A percentile compares a stretch with the other conserved stretches of the same genome.
Evolutionary conservation across 64 coral and sea anemone genomes (phyloP).

Genomic region (Porites lutea): DNA sequence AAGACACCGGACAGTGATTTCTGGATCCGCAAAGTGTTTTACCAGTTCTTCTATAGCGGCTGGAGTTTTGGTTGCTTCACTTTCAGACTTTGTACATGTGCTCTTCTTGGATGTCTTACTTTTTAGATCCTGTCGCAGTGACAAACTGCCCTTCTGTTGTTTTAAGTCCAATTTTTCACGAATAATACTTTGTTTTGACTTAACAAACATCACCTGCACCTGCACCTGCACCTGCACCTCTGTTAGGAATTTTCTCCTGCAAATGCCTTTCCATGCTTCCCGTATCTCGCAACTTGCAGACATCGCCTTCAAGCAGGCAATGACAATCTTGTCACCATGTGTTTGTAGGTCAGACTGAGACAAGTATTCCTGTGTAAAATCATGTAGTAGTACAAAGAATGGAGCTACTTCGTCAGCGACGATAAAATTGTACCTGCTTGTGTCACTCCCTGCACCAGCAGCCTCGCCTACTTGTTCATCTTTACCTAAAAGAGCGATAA

Average conservation of each 20-base stretch:
- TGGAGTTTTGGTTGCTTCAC: slow-evolving; percentile 20
- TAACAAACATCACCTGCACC: too few species aligned
- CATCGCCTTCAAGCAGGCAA: slow-evolving; percentile 49
- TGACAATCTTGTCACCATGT: slow-evolving; percentile 41
- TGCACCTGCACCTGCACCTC: slow-evolving; percentile 50
- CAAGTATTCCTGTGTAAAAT: slow-evolving; percentile 18
- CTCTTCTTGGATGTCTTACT: not conserved
- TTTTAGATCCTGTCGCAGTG: not conserved
- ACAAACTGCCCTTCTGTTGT: slow-evolving; percentile 53
- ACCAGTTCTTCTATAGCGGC: slow-evolving; percentile 16
- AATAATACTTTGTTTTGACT: not conserved
- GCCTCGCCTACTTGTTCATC: slow-evolving; percentile 8
- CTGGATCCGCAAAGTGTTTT: slow-evolving; percentile 40
- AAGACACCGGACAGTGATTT: not conserved
- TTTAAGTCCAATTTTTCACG: slow-evolving; percentile 61
- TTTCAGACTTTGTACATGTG: not conserved
- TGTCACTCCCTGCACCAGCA: not conserved
- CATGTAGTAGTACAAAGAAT: slow-evolving; percentile 28
- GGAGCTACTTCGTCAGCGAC: slow-evolving; percentile 24
- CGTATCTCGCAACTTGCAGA: slow-evolving; percentile 34
- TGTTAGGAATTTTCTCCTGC: slow-evolving; percentile 28
- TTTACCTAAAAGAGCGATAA: slow-evolving; percentile 2
- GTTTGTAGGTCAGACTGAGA: not conserved
- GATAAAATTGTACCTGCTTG: slow-evolving; percentile 33
- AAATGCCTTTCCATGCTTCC: slow-evolving; percentile 14